Base-by-base conservation (phyloP, 1,140 invertebrate genomes). In the Pollicipes pollicipes region DNA sequence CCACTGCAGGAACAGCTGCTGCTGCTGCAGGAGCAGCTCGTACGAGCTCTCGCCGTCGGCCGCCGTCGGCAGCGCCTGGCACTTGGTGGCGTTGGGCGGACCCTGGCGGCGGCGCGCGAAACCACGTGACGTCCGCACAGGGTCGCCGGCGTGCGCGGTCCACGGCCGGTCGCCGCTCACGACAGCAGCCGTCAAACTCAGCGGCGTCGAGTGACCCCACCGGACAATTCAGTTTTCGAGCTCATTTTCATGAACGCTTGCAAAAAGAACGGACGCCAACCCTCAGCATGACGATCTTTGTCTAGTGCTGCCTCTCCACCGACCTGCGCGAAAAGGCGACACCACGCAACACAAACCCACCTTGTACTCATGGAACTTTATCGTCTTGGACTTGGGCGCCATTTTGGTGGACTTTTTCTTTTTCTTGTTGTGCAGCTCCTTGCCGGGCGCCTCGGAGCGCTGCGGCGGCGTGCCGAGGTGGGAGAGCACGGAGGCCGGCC, bases 331-430 rank as follows among this genome's bases (percentile, higher is more conserved):
- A n/a, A n/a, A n/a, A n/a, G n/a, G n/a, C n/a, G n/a, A 58, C 45
- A 58, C 13, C 21, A 3, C 24, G 3, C 21, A 58, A 17, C 45
- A 10, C 28, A 8, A 27, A 66, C 74, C 76, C 75, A 85, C 85
- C 82, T 97, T 97, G 80, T 98, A 97, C 79, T 98, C 95, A 79
- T 98, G 95, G 81, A 98, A 98, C 83, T 98, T 98, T 72, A 97
- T 95, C 66, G 89, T 92, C 72, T 91, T 87, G 2, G 91, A 86
- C 79, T 97, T 97, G 0, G 87, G 85, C 72, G 86, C 83, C 8
- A 87, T 84, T 77, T 91, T 90, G 68, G 88, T 87, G 79, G 92
- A 93, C 32, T 86, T 87, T 81, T 96, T 95, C 80, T 95, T 95
- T 66, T 88, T 82, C 76, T 89, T 91, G 77, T 90, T 91, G 76